Conservation (phyloP, 2,797 vertebrate species). For the Pteropus rufus region DNA sequence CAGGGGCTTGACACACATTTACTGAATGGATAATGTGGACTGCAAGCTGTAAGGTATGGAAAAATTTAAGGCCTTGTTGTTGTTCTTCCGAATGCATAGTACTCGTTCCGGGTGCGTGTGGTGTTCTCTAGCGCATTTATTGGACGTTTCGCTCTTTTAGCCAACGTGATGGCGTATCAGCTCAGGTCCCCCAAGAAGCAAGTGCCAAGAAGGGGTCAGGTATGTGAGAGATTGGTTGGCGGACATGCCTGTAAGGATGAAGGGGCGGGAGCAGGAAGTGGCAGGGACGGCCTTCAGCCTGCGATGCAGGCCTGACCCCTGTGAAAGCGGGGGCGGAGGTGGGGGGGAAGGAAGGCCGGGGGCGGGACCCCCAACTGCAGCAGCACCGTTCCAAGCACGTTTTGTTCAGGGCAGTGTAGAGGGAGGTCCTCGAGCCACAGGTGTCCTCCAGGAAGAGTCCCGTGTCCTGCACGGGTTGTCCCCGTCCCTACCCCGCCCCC, state of each 20-base stretch:
- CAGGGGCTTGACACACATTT: rapidly evolving
- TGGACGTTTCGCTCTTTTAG: not conserved
- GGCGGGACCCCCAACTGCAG: too few species aligned
- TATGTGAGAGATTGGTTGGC: not conserved
- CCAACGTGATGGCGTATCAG: not conserved
- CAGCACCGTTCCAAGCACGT: not conserved
- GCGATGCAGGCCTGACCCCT: not conserved
- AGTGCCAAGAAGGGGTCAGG: not conserved
- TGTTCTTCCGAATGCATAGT: rapidly evolving
- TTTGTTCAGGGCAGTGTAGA: not conserved
- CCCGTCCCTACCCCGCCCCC: rapidly evolving
- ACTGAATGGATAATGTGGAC: not conserved
- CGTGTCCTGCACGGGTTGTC: not conserved
- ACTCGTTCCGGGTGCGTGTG: rapidly evolving
- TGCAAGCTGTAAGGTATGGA: not conserved
- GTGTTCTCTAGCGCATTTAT: not conserved
- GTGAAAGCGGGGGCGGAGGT: not conserved
- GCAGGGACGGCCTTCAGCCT: not conserved
- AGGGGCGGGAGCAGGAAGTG: not conserved
- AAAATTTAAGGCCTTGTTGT: rapidly evolving
- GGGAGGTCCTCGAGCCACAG: not conserved
- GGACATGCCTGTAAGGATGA: too few species aligned
- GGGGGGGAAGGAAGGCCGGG: not conserved
- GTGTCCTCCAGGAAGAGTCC: not conserved
- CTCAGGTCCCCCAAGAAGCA: not conserved